Evolutionary conservation across 2,113 vertebrate species (phyloP).

Genomic region (Sitta europaea): DNA sequence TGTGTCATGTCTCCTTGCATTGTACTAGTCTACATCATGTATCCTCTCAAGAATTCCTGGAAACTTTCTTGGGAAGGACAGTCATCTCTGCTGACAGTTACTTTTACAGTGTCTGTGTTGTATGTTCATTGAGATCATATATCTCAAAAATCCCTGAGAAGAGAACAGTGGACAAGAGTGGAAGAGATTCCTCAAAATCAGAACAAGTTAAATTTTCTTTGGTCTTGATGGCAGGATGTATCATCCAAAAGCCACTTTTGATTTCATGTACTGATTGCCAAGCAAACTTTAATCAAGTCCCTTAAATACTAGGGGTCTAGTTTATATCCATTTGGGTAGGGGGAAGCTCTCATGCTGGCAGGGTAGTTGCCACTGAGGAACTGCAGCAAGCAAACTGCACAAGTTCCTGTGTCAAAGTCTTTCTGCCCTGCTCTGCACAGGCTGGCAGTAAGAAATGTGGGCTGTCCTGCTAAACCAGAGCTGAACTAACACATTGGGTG

Average conservation of each 20-base stretch:
- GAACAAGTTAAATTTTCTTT: not conserved
- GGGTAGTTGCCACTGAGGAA: not conserved
- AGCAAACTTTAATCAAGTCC: not conserved
- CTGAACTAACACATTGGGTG: not conserved
- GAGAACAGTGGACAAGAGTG: not conserved
- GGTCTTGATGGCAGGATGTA: not conserved
- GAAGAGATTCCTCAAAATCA: not conserved
- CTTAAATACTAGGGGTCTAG: not conserved
- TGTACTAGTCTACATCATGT: not conserved
- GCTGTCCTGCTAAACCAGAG: not conserved
- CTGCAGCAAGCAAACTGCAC: not conserved
- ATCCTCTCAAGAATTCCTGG: not conserved
- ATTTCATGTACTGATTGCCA: not conserved
- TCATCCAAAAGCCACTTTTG: not conserved
- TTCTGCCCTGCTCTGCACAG: rapidly evolving
- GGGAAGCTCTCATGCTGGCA: not conserved
- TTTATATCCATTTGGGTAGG: not conserved
- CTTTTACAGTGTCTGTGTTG: not conserved
- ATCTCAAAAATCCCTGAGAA: not conserved
- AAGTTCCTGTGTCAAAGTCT: not conserved
- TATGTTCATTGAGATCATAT: rapidly evolving
- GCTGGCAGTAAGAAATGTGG: rapidly evolving
- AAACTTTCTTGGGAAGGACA: not conserved
- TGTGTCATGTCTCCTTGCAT: not conserved
- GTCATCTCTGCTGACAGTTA: not conserved